phyloP scores from a whole-genome alignment of 1,140 invertebrate species.

The Lanistes nyassanus region DNA sequence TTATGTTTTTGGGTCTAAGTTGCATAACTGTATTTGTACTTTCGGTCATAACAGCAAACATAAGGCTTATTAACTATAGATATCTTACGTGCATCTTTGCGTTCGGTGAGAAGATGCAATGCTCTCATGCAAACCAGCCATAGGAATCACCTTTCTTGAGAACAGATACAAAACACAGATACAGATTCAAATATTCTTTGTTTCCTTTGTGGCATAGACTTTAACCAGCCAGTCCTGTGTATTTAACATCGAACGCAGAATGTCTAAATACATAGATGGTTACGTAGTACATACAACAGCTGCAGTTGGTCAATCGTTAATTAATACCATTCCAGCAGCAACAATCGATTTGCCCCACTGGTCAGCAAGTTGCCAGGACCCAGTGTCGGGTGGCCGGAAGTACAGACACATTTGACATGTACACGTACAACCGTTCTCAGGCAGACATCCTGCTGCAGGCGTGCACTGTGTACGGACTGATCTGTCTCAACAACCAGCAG shows the following conservation, averaged over 20 bases:
- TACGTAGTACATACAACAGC: background rate
- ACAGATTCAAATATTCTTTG: too few relatives aligned
- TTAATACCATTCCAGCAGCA: background rate
- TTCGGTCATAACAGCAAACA: background rate
- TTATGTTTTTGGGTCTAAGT: background rate
- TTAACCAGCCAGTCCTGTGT: too few relatives aligned
- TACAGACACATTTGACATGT: slow-evolving; percentile 10
- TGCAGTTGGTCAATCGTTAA: background rate
- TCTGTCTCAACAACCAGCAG: slow-evolving; percentile 17
- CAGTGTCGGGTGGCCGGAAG: slow-evolving; percentile 14
- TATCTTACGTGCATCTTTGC: background rate
- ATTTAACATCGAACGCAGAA: too few relatives aligned
- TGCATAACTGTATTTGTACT: background rate
- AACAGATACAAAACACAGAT: background rate
- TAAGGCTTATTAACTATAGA: background rate
- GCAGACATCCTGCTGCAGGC: slow-evolving; percentile 1
- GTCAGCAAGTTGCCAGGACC: background rate
- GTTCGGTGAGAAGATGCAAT: too few relatives aligned
- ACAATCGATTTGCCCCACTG: background rate
- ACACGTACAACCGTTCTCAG: background rate
- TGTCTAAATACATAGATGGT: too few relatives aligned
- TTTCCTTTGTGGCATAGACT: too few relatives aligned
- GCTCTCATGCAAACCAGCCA: too few relatives aligned
- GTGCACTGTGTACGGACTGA: slow-evolving; percentile 7
- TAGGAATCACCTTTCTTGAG: background rate